phyloP scores from a whole-genome alignment of 2,113 vertebrate genomes.

The Piprites chloris region DNA sequence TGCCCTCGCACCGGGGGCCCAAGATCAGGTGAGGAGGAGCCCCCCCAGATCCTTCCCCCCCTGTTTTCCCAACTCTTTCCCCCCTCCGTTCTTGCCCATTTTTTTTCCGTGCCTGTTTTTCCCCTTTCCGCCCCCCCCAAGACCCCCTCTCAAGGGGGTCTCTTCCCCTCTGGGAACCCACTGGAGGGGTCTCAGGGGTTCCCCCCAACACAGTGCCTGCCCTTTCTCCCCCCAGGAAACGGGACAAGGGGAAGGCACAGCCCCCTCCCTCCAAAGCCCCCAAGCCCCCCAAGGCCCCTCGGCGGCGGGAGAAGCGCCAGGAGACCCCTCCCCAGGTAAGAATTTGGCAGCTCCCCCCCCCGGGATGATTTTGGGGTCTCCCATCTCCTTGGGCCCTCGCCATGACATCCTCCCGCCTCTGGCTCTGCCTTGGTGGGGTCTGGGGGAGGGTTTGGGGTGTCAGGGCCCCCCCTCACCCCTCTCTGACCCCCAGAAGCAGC shows the following conservation, averaged over 20 bases:
- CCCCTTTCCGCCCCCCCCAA: no score
- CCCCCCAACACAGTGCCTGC: not conserved
- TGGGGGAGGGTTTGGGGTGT: no score
- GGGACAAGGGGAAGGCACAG: not conserved
- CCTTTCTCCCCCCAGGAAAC: not conserved
- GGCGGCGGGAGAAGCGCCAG: not conserved
- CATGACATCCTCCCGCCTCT: not conserved
- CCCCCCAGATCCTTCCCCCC: not conserved
- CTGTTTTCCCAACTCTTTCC: not conserved
- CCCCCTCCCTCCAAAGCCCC: not conserved
- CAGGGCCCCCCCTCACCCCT: not conserved
- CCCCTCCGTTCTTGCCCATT: no score
- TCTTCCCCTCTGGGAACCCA: not conserved
- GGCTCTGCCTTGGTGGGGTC: not conserved
- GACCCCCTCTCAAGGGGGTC: not conserved
- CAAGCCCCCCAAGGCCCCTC: not conserved
- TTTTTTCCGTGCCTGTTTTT: not conserved
- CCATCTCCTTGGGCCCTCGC: not conserved
- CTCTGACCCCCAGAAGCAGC: not conserved
- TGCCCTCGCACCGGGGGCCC: not conserved
- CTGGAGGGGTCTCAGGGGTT: not conserved
- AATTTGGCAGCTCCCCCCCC: not conserved
- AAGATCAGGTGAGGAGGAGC: not conserved
- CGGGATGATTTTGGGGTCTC: no score
- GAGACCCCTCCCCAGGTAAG: not conserved